These are phyloP conservation scores for Tinamus major DNA, from an alignment of 2,797 vertebrate species.

Conservation along the genomic window DNA sequence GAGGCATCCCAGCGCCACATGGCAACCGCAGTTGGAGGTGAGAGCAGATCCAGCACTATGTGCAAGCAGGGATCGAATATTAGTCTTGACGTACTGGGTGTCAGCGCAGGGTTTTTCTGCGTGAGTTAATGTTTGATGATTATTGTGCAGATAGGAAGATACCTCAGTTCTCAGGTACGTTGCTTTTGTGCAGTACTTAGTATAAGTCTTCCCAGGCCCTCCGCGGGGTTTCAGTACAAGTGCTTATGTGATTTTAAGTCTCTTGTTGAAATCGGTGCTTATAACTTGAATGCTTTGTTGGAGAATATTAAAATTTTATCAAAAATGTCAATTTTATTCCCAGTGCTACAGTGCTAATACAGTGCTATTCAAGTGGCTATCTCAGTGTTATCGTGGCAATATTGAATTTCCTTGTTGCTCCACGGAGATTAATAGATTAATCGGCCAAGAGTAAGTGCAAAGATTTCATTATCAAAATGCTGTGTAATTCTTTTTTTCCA, in stretches of 20 bases:
- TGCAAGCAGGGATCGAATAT: background rate
- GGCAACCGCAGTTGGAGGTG: background rate
- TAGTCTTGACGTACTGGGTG: background rate
- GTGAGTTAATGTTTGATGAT: background rate
- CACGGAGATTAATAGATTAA: background rate
- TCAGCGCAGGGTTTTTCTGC: background rate
- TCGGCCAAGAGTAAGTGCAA: background rate
- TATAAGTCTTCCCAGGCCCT: background rate
- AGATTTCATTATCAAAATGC: background rate
- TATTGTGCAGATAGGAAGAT: background rate
- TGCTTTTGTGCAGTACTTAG: background rate
- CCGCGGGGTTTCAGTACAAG: background rate
- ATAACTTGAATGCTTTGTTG: background rate
- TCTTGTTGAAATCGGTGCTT: background rate
- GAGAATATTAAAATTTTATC: background rate
- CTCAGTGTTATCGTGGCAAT: background rate
- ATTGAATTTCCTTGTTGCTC: constrained; percentile 18
- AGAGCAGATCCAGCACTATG: background rate
- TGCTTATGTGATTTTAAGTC: background rate
- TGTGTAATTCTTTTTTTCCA: background rate
- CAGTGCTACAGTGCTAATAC: too few relatives aligned
- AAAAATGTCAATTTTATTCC: background rate
- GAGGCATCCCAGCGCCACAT: rapidly evolving
- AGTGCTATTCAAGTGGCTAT: background rate
- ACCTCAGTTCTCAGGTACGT: background rate